A percentile compares a stretch with the other conserved stretches of the same genome.
phyloP scores from a whole-genome alignment of 2,888 invertebrate genomes.

The Allygus modestus region DNA sequence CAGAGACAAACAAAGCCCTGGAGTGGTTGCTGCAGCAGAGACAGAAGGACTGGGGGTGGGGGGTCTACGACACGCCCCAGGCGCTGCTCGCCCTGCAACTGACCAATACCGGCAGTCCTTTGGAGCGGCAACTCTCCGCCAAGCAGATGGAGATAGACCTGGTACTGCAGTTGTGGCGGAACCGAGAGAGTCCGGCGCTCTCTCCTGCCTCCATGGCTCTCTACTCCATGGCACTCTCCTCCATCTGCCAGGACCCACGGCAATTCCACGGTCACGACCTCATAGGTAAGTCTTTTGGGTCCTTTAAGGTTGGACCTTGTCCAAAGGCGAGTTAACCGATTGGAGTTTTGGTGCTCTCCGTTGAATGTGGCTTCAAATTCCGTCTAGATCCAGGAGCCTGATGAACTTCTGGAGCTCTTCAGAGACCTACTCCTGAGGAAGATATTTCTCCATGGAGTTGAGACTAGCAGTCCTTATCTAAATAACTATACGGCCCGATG shows the following conservation, averaged over 20 bases:
- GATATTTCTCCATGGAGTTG: too few species aligned
- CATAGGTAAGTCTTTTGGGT: slow-evolving; percentile 82
- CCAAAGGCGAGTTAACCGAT: too few species aligned
- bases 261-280: slow-evolving; percentile 92
- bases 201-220: slow-evolving; percentile 85
- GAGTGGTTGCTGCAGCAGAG: slow-evolving; percentile 86
- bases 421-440: too few species aligned
- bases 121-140: slow-evolving; percentile 86
- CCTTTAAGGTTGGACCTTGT: too few species aligned
- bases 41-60: slow-evolving; percentile 87
- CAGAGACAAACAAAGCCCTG: slow-evolving; percentile 80
- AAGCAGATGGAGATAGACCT: slow-evolving; percentile 94
- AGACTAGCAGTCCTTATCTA: too few species aligned
- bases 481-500: too few species aligned
- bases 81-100: slow-evolving; percentile 89
- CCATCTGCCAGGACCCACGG: slow-evolving; percentile 90
- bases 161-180: slow-evolving; percentile 88
- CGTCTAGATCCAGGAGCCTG: too few species aligned
- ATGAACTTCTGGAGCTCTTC: too few species aligned
- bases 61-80: slow-evolving; percentile 88
- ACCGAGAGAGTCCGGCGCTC: slow-evolving; percentile 65
- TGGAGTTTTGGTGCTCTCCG: not conserved
- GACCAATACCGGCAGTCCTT: slow-evolving; percentile 77
- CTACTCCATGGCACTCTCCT: slow-evolving; percentile 87
- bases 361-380: too few species aligned